Percentiles rank a stretch among this genome's conserved stretches.
Conservation (phyloP, 2,888 invertebrate species). For the Acheta domesticus region DNA sequence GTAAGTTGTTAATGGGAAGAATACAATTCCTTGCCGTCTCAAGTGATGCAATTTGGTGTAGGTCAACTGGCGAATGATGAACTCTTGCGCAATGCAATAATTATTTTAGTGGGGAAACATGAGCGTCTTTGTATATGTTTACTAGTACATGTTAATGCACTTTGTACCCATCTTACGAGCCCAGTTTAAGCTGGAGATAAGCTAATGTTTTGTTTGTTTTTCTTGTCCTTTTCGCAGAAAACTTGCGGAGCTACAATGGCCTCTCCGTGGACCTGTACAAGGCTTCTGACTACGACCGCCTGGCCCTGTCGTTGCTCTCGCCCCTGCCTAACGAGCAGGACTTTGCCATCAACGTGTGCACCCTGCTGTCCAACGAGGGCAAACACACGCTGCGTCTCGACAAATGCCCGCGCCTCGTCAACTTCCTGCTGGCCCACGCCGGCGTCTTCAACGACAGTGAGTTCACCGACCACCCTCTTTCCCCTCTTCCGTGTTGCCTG, state of each 20-base stretch:
- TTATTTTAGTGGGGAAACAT: too few relatives aligned
- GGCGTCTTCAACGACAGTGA: constrained; percentile 88
- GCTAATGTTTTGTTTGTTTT: not conserved
- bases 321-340: constrained; percentile 98
- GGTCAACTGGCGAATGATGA: too few relatives aligned
- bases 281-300: constrained; percentile 74
- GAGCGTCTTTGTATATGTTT: too few relatives aligned
- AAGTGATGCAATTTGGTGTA: too few relatives aligned
- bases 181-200: too few relatives aligned
- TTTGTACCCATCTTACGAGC: too few relatives aligned
- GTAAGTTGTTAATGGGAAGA: too few relatives aligned
- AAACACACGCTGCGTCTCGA: constrained; percentile 81
- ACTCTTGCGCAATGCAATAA: too few relatives aligned
- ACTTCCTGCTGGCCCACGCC: constrained; percentile 87
- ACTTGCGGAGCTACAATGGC: constrained; percentile 61
- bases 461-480: constrained; percentile 42
- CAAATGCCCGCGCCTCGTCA: constrained; percentile 81
- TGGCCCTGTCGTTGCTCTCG: constrained; percentile 88
- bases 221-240: constrained; percentile 50
- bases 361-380: constrained; percentile 90
- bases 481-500: not conserved
- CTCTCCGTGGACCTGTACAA: constrained; percentile 65
- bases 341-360: constrained; percentile 96
- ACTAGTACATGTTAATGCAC: too few relatives aligned
- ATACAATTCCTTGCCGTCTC: too few relatives aligned